These are phyloP conservation scores for Caenorhabditis afra DNA, from an alignment of 2,888 invertebrate genomes.

Conservation along the genomic window DNA sequence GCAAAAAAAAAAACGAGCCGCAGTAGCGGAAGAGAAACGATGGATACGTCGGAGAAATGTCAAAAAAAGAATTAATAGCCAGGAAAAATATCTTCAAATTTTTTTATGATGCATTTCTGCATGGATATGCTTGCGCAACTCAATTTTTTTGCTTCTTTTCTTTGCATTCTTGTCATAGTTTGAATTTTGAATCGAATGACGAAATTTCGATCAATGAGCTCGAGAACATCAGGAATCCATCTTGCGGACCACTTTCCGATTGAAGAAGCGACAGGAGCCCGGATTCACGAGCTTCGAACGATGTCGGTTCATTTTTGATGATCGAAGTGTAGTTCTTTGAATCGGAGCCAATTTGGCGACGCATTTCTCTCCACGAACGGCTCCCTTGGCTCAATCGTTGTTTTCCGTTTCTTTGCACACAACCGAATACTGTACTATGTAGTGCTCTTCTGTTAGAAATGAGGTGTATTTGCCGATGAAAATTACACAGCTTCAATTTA, in stretches of 20 bases:
- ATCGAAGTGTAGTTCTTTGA: too few relatives aligned
- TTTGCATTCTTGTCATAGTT: background rate
- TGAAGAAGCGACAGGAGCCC: too few relatives aligned
- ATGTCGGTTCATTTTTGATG: too few relatives aligned
- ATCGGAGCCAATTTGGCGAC: too few relatives aligned
- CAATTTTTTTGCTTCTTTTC: background rate
- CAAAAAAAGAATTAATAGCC: conserved; percentile 15
- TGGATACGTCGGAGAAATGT: conserved; percentile 10
- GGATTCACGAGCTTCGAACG: too few relatives aligned
- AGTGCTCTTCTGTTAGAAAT: too few relatives aligned
- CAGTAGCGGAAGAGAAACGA: background rate
- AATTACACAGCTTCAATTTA: too few relatives aligned
- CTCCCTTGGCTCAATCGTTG: background rate
- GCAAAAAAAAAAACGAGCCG: background rate
- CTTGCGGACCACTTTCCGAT: too few relatives aligned
- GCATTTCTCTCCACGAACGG: too few relatives aligned
- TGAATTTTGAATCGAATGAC: background rate
- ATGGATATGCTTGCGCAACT: conserved; percentile 25
- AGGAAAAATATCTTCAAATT: conserved; percentile 9
- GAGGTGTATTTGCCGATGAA: too few relatives aligned
- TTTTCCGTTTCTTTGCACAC: background rate
- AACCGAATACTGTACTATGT: too few relatives aligned
- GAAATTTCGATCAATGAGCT: background rate
- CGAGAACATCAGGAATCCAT: too few relatives aligned
- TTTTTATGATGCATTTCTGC: conserved; percentile 38